phyloP scores from a whole-genome alignment of 2,797 vertebrate species.

The Clarias laeviceps region DNA sequence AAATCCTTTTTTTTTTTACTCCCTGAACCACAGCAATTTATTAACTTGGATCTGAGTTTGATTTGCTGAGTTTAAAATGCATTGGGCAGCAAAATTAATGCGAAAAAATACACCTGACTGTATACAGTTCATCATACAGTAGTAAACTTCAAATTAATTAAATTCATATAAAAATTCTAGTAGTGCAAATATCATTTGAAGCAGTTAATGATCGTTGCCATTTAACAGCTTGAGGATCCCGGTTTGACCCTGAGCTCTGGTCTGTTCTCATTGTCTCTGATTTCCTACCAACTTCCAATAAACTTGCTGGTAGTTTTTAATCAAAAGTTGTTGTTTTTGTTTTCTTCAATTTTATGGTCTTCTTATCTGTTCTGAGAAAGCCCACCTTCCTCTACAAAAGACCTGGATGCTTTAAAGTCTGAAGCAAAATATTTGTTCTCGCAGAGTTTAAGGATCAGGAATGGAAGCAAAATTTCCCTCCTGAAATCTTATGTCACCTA shows the following conservation, averaged over 20 bases:
- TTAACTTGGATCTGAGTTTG: not conserved
- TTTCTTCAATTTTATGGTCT: too few relatives aligned
- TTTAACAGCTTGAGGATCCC: not conserved
- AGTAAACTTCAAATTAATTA: not conserved
- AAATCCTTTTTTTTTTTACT: not conserved
- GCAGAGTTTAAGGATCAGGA: too few relatives aligned
- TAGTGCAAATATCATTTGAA: not conserved
- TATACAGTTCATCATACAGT: too few relatives aligned
- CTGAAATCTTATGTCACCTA: too few relatives aligned
- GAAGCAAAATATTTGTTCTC: too few relatives aligned
- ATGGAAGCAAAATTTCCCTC: too few relatives aligned
- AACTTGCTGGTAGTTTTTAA: not conserved
- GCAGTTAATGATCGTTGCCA: not conserved
- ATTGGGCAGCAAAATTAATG: not conserved
- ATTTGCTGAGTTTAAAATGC: not conserved
- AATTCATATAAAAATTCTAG: not conserved
- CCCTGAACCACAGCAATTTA: not conserved
- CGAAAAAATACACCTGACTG: not conserved
- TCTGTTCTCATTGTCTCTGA: not conserved
- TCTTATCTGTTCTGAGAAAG: too few relatives aligned
- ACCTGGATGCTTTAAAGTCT: too few relatives aligned
- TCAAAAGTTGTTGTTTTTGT: too few relatives aligned
- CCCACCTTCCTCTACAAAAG: too few relatives aligned
- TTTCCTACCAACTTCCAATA: not conserved
- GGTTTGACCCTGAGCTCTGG: not conserved